Conservation (phyloP, 2,888 invertebrate genomes). For the Acronicta psi region DNA sequence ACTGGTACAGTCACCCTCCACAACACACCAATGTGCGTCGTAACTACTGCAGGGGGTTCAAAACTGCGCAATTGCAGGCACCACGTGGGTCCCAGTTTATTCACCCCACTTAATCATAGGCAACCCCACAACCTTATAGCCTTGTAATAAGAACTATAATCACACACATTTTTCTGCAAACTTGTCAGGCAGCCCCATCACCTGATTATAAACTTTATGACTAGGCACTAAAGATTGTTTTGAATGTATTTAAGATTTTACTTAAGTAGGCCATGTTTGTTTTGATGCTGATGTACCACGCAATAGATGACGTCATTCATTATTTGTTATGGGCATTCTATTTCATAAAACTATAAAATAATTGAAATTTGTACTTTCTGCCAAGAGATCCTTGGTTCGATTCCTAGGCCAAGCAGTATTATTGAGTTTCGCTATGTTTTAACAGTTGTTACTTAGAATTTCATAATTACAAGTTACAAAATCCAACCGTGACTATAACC, state of each 20-base stretch:
- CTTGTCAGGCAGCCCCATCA: slow-evolving; percentile 25
- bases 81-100: slow-evolving; percentile 81
- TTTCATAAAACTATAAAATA: too few relatives aligned
- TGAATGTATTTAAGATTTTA: slow-evolving; percentile 38
- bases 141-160: slow-evolving; percentile 48
- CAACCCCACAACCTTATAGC: slow-evolving; percentile 47
- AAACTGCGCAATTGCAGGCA: slow-evolving; percentile 84
- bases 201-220: slow-evolving; percentile 32
- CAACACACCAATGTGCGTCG: slow-evolving; percentile 70
- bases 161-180: slow-evolving; percentile 44
- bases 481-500: too few relatives aligned
- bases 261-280: slow-evolving; percentile 55
- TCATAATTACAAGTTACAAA: too few relatives aligned
- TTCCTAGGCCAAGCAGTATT: too few relatives aligned
- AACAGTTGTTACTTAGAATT: too few relatives aligned
- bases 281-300: slow-evolving; percentile 51
- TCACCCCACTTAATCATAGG: slow-evolving; percentile 68
- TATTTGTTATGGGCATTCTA: slow-evolving; percentile 47
- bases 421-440: too few relatives aligned
- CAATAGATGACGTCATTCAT: slow-evolving; percentile 52
- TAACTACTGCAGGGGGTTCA: slow-evolving; percentile 83
- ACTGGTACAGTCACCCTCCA: slow-evolving; percentile 36
- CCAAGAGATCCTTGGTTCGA: too few relatives aligned
- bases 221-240: slow-evolving; percentile 34
- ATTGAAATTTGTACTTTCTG: too few relatives aligned